These are phyloP conservation scores for Labeo catla DNA, from an alignment of 2,113 vertebrate species.

Conservation along the genomic window DNA sequence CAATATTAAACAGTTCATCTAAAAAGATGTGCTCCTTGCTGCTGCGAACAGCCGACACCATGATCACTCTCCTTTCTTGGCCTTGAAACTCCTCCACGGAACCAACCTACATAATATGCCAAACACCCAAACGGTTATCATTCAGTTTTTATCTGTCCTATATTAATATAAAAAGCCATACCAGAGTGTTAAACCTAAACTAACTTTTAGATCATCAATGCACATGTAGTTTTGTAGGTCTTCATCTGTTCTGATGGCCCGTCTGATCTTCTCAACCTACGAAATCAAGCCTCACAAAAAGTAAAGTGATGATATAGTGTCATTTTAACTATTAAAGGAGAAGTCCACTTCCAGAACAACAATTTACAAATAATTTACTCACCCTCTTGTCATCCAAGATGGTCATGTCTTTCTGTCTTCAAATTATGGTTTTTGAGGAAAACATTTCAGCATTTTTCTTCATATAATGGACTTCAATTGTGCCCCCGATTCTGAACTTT, in stretches of 20 bases:
- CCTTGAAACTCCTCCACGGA: conserved; percentile 97
- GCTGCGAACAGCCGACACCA: conserved; percentile 93
- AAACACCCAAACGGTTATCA: not conserved
- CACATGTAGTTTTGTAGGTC: conserved; percentile 61
- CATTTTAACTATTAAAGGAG: not conserved
- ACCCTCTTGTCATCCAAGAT: too few species aligned
- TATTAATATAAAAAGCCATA: not conserved
- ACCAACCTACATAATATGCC: conserved; percentile 80
- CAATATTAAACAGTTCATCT: conserved; percentile 83
- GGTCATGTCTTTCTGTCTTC: too few species aligned
- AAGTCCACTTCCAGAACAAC: too few species aligned
- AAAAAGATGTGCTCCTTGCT: conserved; percentile 68
- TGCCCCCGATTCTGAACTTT: too few species aligned
- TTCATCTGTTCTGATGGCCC: conserved; percentile 75
- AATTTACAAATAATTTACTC: too few species aligned
- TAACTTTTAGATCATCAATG: conserved; percentile 84
- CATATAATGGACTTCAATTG: too few species aligned
- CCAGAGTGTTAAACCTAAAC: not conserved
- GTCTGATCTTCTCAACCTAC: conserved; percentile 91
- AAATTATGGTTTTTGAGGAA: too few species aligned
- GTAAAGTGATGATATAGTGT: not conserved
- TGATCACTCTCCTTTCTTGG: conserved; percentile 87
- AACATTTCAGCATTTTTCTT: too few species aligned
- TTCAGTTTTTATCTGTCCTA: too few species aligned
- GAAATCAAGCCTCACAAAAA: not conserved